These are phyloP conservation scores for Oncorhynchus masou DNA, from an alignment of 2,113 vertebrate genomes.

Conservation along the genomic window DNA sequence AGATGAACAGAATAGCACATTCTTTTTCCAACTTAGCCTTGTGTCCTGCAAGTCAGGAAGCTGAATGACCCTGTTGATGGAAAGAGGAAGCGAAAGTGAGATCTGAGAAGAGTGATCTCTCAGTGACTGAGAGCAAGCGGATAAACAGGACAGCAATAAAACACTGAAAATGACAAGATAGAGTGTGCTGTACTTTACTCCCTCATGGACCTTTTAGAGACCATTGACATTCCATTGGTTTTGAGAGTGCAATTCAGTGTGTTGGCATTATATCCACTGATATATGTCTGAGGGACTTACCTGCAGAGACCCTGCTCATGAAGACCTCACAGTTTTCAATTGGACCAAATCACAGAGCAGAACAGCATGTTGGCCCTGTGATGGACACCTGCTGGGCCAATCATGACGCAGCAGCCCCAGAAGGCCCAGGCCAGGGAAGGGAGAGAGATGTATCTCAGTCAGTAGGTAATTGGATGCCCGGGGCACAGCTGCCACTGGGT, in stretches of 20 bases:
- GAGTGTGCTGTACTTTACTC: too few relatives aligned
- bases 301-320: conserved; percentile 15
- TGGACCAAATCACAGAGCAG: conserved; percentile 5
- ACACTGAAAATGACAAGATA: neutral
- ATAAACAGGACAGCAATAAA: neutral
- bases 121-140: neutral
- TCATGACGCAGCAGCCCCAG: conserved; percentile 16
- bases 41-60: conserved; percentile 49
- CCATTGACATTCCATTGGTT: too few relatives aligned
- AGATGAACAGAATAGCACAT: conserved; percentile 2
- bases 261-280: too few relatives aligned
- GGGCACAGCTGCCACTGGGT: conserved; percentile 57
- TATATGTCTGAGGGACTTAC: conserved; percentile 15
- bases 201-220: too few relatives aligned
- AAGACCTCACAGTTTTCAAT: neutral
- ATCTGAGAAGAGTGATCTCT: neutral
- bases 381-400: conserved; percentile 30
- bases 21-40: conserved; percentile 2
- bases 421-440: conserved; percentile 6
- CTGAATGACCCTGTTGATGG: conserved; percentile 21
- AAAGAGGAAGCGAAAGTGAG: neutral
- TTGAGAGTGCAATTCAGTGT: too few relatives aligned
- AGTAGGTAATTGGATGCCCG: conserved; percentile 47
- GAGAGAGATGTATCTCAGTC: conserved; percentile 38
- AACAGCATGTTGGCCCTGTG: conserved; percentile 1